Evolutionary conservation across 2,888 invertebrate genomes (phyloP).

Genomic region (Erebia ligea): DNA sequence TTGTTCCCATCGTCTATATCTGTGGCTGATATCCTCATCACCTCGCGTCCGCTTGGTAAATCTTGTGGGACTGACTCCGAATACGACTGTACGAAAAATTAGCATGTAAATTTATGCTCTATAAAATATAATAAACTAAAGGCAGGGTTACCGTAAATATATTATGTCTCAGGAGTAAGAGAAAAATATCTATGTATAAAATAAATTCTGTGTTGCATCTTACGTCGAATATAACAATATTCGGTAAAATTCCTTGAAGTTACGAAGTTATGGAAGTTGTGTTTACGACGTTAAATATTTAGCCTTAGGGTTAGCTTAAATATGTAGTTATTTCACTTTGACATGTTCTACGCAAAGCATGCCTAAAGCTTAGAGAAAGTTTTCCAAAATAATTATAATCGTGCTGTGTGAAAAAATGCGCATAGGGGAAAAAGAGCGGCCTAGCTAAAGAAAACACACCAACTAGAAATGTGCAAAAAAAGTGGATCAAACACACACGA

Average conservation of each 20-base stretch:
- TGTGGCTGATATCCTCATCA: conserved; percentile 95
- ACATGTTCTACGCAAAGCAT: conserved; percentile 80
- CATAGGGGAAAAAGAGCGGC: conserved; percentile 79
- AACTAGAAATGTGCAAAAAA: conserved; percentile 82
- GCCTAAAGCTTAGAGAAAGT: conserved; percentile 80
- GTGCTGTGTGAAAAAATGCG: conserved; percentile 82
- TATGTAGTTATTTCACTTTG: conserved; percentile 46
- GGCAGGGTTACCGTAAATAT: not conserved
- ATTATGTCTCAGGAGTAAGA: not conserved
- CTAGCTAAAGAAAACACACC: conserved; percentile 81
- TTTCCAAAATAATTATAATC: conserved; percentile 79
- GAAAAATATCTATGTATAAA: not conserved
- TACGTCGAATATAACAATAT: conserved; percentile 2
- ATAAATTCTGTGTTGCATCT: not conserved
- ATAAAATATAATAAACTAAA: not conserved
- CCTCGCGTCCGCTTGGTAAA: conserved; percentile 86
- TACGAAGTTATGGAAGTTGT: conserved; percentile 31
- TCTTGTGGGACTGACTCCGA: conserved; percentile 93
- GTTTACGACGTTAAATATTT: conserved; percentile 42
- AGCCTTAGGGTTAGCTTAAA: conserved; percentile 44
- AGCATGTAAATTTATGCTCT: not conserved
- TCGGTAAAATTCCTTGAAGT: conserved; percentile 27
- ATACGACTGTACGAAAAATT: conserved; percentile 68
- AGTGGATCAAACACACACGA: conserved; percentile 73
- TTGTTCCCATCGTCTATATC: conserved; percentile 97